Evolutionary conservation across 2,797 vertebrate species (phyloP).

Genomic region (Remorina albescens): DNA sequence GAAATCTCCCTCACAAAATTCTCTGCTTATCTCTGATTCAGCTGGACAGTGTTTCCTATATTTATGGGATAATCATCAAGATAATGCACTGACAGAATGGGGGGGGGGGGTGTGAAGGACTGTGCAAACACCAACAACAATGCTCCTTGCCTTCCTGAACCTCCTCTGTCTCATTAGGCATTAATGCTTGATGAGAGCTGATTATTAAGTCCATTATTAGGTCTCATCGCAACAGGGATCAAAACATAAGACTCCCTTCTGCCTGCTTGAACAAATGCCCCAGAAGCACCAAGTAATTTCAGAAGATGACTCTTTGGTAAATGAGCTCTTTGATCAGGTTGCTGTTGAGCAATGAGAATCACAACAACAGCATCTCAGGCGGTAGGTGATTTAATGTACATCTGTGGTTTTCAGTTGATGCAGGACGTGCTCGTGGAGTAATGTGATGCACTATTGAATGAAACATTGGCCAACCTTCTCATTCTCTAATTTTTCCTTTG

Average conservation of each 20-base stretch:
- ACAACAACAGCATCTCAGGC: conserved; percentile 40
- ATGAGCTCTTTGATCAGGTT: conserved; percentile 69
- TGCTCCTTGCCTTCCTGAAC: conserved; percentile 10
- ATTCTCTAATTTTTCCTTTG: not conserved
- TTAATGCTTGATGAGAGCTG: conserved; percentile 63
- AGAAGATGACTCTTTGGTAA: conserved; percentile 59
- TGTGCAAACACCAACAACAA: conserved; percentile 32
- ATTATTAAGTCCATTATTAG: conserved; percentile 70
- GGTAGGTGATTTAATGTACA: conserved; percentile 36
- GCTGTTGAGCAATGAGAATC: conserved; percentile 48
- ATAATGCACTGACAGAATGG: not conserved
- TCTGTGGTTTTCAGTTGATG: conserved; percentile 39
- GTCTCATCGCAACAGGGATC: conserved; percentile 64
- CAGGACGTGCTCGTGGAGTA: conserved; percentile 33
- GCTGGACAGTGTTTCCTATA: not conserved
- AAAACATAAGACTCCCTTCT: conserved; percentile 65
- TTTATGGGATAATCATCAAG: not conserved
- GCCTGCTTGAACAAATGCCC: conserved; percentile 54
- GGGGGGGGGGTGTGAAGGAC: conserved; percentile 7
- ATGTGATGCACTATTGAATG: conserved; percentile 22
- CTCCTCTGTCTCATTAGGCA: conserved; percentile 49
- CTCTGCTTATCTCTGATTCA: not conserved
- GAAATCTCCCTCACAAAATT: too few species aligned
- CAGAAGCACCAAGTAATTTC: conserved; percentile 70
- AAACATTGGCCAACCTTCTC: conserved; percentile 30